These are phyloP conservation scores for Clarias macrocephalus DNA, from an alignment of 2,113 vertebrate species.

Conservation along the genomic window DNA sequence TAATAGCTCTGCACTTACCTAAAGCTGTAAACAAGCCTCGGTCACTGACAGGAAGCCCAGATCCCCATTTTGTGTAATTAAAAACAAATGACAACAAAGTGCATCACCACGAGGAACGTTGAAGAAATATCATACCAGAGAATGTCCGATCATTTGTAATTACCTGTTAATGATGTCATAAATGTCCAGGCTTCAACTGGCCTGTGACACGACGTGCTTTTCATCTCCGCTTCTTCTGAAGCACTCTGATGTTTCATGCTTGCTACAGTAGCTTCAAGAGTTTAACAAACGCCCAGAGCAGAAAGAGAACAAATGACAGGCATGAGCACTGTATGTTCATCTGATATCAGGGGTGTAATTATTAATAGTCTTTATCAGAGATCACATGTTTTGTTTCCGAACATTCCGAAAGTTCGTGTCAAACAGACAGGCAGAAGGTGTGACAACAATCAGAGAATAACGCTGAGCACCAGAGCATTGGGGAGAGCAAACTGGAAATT, in stretches of 20 bases:
- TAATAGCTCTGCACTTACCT: conserved; percentile 26
- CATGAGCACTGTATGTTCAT: neutral
- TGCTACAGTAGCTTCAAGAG: neutral
- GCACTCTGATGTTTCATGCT: conserved; percentile 23
- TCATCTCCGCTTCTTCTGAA: neutral
- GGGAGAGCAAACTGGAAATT: neutral
- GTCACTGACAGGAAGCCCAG: conserved; percentile 66
- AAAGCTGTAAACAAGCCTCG: conserved; percentile 64
- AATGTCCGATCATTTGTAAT: conserved; percentile 12
- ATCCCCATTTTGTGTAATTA: conserved; percentile 50
- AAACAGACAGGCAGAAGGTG: neutral
- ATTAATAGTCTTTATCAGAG: neutral
- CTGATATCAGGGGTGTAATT: neutral
- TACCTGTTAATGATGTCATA: neutral
- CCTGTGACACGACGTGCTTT: neutral
- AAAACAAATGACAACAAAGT: conserved; percentile 21
- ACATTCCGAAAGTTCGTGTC: neutral
- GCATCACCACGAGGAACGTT: conserved; percentile 32
- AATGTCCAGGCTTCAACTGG: neutral
- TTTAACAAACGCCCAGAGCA: neutral
- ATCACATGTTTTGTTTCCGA: neutral
- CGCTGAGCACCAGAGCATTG: neutral
- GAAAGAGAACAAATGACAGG: neutral
- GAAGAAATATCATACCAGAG: neutral
- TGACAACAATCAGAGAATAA: neutral